phyloP scores from a whole-genome alignment of 2,888 invertebrate genomes.

The Elmis aenea region DNA sequence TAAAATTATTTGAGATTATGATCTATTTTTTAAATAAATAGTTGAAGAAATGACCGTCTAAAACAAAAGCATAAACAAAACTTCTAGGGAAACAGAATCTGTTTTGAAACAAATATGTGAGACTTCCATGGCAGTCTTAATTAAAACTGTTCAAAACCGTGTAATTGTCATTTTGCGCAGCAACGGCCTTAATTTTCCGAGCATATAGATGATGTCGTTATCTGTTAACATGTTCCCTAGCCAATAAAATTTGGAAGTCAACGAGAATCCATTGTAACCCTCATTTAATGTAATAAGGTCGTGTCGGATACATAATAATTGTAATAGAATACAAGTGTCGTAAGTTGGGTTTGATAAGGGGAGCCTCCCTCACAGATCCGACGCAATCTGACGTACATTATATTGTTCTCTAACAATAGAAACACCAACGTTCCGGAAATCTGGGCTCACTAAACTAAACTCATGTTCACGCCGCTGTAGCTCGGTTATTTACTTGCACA shows the following conservation, averaged over 20 bases:
- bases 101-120: too few relatives aligned
- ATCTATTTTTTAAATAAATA: too few relatives aligned
- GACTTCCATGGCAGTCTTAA: too few relatives aligned
- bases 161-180: too few relatives aligned
- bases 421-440: constrained; percentile 22
- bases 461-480: constrained; percentile 21
- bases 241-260: constrained; percentile 14
- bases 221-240: constrained; percentile 6
- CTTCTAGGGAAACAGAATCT: too few relatives aligned
- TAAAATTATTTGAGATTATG: too few relatives aligned
- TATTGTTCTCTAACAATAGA: constrained; percentile 19
- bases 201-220: constrained; percentile 7
- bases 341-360: constrained; percentile 19
- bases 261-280: constrained; percentile 13
- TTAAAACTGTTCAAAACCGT: too few relatives aligned
- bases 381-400: constrained; percentile 19
- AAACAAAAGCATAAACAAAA: too few relatives aligned
- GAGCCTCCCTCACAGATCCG: constrained; percentile 17
- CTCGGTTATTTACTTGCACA: constrained; percentile 15
- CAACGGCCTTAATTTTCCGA: too few relatives aligned
- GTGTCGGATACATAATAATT: constrained; percentile 21
- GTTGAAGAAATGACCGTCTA: too few relatives aligned
- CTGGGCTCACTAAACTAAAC: constrained; percentile 18
- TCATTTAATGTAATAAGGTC: constrained; percentile 16
- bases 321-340: constrained; percentile 21